Conservation (phyloP, 2,797 vertebrate genomes). For the Chromis chromis region DNA sequence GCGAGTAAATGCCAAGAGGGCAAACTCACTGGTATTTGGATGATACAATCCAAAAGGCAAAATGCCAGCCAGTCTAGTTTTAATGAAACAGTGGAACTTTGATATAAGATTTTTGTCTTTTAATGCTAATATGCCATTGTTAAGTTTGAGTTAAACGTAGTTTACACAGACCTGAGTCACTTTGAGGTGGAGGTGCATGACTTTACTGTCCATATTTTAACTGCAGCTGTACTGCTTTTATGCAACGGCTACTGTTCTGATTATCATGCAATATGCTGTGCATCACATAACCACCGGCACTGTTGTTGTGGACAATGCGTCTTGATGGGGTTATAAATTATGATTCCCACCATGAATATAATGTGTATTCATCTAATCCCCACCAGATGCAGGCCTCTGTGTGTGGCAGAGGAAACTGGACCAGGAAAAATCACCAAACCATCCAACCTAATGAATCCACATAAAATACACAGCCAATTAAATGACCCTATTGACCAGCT, state of each 20-base stretch:
- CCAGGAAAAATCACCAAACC: conserved; percentile 6
- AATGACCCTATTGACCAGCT: conserved; percentile 5
- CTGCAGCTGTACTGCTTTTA: conserved; percentile 12
- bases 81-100: not conserved
- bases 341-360: not conserved
- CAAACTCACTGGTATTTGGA: conserved; percentile 16
- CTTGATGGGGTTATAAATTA: not conserved
- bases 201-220: not conserved
- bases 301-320: conserved; percentile 14
- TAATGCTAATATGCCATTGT: not conserved
- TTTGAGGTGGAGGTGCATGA: not conserved
- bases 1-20: conserved; percentile 24
- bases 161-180: not conserved
- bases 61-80: conserved; percentile 18
- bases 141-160: not conserved
- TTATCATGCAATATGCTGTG: conserved; percentile 7
- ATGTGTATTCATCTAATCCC: conserved; percentile 13
- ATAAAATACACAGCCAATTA: conserved; percentile 22
- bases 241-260: conserved; percentile 17
- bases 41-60: conserved; percentile 10
- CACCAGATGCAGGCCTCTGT: conserved; percentile 2
- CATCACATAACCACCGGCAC: conserved; percentile 18
- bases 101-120: conserved; percentile 10
- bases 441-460: not conserved
- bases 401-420: conserved; percentile 8